Evolutionary conservation across 1,140 invertebrate species (phyloP).

Genomic region (Wasmannia auropunctata): DNA sequence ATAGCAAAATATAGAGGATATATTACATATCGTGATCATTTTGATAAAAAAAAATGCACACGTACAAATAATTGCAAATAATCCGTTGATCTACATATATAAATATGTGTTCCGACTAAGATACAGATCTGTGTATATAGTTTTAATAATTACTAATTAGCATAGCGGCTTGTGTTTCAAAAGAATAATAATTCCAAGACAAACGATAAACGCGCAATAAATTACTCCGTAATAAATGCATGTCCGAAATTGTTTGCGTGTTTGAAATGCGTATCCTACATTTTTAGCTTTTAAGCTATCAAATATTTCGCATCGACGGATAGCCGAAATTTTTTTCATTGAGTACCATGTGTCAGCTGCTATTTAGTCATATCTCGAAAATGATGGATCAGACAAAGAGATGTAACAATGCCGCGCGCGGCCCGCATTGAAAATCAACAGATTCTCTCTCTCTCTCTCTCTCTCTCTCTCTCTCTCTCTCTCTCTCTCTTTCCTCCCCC

Average conservation of each 20-base stretch:
- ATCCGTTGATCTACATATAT: too few species aligned
- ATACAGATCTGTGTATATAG: not conserved
- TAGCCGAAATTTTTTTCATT: not conserved
- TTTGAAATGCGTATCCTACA: not conserved
- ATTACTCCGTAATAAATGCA: not conserved
- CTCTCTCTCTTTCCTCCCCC: not conserved
- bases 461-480: not conserved
- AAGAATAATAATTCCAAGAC: not conserved
- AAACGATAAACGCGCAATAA: not conserved
- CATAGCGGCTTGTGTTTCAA: not conserved
- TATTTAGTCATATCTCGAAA: not conserved
- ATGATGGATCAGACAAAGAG: slow-evolving; percentile 9
- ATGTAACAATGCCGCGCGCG: not conserved
- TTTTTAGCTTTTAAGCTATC: not conserved
- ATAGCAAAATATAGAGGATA: not conserved
- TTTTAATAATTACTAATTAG: not conserved
- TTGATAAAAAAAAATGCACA: not conserved
- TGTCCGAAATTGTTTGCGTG: not conserved
- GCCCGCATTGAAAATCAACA: not conserved
- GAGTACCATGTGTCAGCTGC: not conserved
- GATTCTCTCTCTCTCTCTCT: not conserved
- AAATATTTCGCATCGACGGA: not conserved
- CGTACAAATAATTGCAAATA: not conserved
- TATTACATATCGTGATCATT: not conserved
- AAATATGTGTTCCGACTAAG: not conserved